Conservation (phyloP, 64 coral and sea anemone species). For the Montipora cactus region DNA sequence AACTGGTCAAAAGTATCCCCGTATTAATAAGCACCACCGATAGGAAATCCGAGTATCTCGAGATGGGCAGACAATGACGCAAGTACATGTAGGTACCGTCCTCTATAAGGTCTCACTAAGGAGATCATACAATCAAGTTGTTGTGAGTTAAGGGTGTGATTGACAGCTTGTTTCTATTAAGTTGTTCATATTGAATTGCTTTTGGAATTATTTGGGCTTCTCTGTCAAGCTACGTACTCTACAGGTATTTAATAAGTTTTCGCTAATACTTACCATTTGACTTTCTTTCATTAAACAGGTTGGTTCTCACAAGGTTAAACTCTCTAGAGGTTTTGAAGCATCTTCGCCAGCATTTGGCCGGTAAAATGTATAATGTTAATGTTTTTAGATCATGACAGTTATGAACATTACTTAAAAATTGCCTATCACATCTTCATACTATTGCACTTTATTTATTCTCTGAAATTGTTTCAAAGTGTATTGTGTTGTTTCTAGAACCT, state of each 20-base stretch:
- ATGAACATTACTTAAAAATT: not conserved
- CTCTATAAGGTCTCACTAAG: too few relatives aligned
- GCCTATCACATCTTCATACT: not conserved
- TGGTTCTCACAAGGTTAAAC: constrained; percentile 98
- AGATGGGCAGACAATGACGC: too few relatives aligned
- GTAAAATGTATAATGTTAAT: constrained; percentile 6
- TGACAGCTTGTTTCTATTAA: too few relatives aligned
- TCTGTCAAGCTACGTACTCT: too few relatives aligned
- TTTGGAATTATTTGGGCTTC: not conserved
- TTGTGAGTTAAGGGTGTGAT: not conserved
- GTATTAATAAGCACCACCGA: too few relatives aligned
- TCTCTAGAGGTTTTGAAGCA: constrained; percentile 96
- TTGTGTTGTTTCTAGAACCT: too few relatives aligned
- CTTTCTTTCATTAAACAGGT: constrained; percentile 42
- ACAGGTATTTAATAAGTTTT: too few relatives aligned
- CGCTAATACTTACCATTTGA: not conserved
- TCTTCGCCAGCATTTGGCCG: constrained; percentile 97
- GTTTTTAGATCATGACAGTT: not conserved
- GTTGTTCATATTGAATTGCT: not conserved
- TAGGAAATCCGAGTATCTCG: too few relatives aligned
- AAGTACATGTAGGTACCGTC: too few relatives aligned
- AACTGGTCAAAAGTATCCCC: too few relatives aligned
- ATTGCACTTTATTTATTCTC: too few relatives aligned
- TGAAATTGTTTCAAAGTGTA: too few relatives aligned
- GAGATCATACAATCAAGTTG: not conserved